Evolutionary conservation across 2,113 vertebrate genomes (phyloP), one percentile per base, ranked within the genome.

Genomic region (Lophius piscatorius): DNA sequence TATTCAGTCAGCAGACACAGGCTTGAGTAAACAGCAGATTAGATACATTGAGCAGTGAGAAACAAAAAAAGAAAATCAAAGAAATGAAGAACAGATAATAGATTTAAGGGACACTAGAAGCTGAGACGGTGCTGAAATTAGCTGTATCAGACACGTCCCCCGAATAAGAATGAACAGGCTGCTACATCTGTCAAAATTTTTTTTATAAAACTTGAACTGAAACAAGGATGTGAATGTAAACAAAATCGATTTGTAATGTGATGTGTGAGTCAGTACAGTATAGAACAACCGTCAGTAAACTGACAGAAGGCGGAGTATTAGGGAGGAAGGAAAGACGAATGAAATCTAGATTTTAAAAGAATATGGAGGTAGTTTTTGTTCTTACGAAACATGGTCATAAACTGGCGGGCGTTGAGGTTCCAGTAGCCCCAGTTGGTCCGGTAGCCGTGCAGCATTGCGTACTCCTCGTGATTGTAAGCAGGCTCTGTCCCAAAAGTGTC

Each of bases 381-480:
- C 96, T 97, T 85, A 99, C 97, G 96, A 87, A 99, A 99, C 97
- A 99, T 98, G 75, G 97, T 99, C 96, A 99, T 98, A 90, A 96
- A 99, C 91, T 99, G 97, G 52, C 92, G 86, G 68, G 94, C 90
- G 74, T 96, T 94, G 39, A 99, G 94, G 89, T 95, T 98, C 97
- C 97, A 99, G 91, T 98, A 98, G 72, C 97, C 97, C 97, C 97
- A 98, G 93, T 96, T 98, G 86, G 96, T 98, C 70, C 96, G 90
- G 91, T 94, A 98, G 59, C 96, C 96, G 0, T 95, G 96, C 57
- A 97, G 88, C 0, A 95, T 97, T 45, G 97, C 96, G 0, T 99
- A 99, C 48, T 98, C 96, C 85, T 98, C 97, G 0, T 98, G 95
- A 84, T 99, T 99, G 85, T 99, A 99, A 0, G 96, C 95, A 0